phyloP scores from a whole-genome alignment of 2,888 invertebrate genomes.

The Xanthia icteritia region DNA sequence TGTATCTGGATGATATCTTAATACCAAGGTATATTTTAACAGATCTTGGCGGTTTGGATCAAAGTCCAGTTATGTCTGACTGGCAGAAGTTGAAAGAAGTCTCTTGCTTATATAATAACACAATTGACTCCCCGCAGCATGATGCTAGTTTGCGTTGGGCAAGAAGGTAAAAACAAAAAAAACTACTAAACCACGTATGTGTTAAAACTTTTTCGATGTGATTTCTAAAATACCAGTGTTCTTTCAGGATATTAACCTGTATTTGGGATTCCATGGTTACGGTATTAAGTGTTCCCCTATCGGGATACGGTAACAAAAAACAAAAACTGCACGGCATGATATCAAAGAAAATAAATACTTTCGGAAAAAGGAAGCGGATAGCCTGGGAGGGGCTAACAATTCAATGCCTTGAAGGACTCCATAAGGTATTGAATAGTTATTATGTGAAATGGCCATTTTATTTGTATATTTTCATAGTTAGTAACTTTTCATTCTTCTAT shows the following conservation, averaged over 20 bases:
- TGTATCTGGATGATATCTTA: constrained; percentile 12
- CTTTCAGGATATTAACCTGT: constrained; percentile 93
- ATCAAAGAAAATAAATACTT: constrained; percentile 89
- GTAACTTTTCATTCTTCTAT: too few relatives aligned
- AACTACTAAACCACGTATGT: neutral
- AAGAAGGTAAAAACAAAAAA: constrained; percentile 86
- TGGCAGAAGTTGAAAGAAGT: constrained; percentile 96
- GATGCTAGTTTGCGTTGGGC: constrained; percentile 95
- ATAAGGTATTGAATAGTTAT: constrained; percentile 90
- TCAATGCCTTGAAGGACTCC: constrained; percentile 96
- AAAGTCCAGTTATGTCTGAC: constrained; percentile 96
- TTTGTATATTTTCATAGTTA: neutral
- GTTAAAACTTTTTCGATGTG: neutral
- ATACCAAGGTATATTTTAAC: constrained; percentile 37
- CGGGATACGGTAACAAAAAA: constrained; percentile 86
- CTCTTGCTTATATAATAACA: constrained; percentile 91
- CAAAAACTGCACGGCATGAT: constrained; percentile 89
- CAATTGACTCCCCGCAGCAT: constrained; percentile 92
- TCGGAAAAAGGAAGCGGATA: constrained; percentile 84
- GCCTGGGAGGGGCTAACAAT: constrained; percentile 94
- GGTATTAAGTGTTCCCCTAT: constrained; percentile 95
- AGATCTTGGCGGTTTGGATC: constrained; percentile 96
- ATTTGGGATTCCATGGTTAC: constrained; percentile 98
- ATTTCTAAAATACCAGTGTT: neutral
- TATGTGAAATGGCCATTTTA: neutral